Evolutionary conservation across 2,888 invertebrate species (phyloP).

Genomic region (Macaria liturata): DNA sequence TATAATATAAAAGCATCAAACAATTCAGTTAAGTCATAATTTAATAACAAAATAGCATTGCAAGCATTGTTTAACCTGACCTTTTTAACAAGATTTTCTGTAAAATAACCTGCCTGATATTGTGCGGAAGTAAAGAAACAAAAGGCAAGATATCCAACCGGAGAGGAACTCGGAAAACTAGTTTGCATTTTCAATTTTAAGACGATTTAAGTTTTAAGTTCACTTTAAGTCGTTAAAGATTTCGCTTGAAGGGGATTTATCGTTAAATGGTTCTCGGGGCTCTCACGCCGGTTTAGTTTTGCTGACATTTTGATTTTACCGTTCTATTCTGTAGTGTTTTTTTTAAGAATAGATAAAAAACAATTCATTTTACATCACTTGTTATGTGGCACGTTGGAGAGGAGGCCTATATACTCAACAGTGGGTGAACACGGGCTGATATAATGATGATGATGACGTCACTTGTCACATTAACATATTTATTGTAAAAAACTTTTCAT

Average conservation of each 20-base stretch:
- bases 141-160: conserved; percentile 44
- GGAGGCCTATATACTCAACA: too few species aligned
- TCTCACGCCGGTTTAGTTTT: conserved; percentile 33
- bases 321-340: conserved; percentile 16
- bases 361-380: neutral
- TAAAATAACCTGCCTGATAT: conserved; percentile 19
- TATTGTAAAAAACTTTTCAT: too few species aligned
- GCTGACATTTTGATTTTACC: conserved; percentile 31
- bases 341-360: neutral
- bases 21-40: neutral
- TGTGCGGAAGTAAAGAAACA: conserved; percentile 44
- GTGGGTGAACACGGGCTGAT: too few species aligned
- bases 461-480: too few species aligned
- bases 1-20: neutral
- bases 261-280: conserved; percentile 50
- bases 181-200: conserved; percentile 78
- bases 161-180: conserved; percentile 57
- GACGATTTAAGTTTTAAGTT: conserved; percentile 74
- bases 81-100: neutral
- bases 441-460: too few species aligned
- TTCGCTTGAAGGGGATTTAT: conserved; percentile 59
- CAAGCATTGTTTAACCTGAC: neutral
- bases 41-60: too few species aligned
- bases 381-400: too few species aligned
- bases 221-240: conserved; percentile 62